phyloP scores from a whole-genome alignment of 2,797 vertebrate genomes.

The Anomalospiza imberbis region DNA sequence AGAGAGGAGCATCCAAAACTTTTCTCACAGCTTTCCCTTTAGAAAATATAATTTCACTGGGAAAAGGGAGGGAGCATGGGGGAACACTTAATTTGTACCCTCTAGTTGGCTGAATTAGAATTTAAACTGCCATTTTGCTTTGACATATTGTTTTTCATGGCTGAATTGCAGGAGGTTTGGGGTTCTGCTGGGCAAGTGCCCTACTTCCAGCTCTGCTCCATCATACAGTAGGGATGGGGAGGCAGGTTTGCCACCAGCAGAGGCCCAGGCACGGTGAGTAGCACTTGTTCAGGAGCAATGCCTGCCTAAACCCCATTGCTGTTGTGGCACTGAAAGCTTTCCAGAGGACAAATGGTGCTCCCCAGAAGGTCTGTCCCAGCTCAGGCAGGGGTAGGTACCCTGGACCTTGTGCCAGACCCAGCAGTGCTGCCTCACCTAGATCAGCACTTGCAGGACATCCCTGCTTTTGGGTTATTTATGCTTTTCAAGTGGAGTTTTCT shows the following conservation, averaged over 20 bases:
- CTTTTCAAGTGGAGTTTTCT: not conserved
- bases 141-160: not conserved
- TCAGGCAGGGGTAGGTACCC: not conserved
- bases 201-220: not conserved
- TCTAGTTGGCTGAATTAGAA: not conserved
- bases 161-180: not conserved
- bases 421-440: not conserved
- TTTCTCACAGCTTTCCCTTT: not conserved
- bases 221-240: not conserved
- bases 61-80: not conserved
- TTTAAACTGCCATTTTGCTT: not conserved
- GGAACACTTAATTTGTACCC: not conserved
- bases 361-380: not conserved
- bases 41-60: not conserved
- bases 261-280: fast-evolving
- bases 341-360: not conserved
- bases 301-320: fast-evolving
- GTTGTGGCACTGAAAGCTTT: not conserved
- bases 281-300: too few species aligned
- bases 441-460: not conserved
- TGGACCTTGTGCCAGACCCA: not conserved
- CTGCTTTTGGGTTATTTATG: not conserved
- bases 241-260: not conserved
- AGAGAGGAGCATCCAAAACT: not conserved
- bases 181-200: not conserved